Percentiles rank a stretch among this genome's conserved stretches.
These are phyloP conservation scores for Sicus ferrugineus DNA, from an alignment of 2,888 invertebrate genomes.

Conservation along the genomic window DNA sequence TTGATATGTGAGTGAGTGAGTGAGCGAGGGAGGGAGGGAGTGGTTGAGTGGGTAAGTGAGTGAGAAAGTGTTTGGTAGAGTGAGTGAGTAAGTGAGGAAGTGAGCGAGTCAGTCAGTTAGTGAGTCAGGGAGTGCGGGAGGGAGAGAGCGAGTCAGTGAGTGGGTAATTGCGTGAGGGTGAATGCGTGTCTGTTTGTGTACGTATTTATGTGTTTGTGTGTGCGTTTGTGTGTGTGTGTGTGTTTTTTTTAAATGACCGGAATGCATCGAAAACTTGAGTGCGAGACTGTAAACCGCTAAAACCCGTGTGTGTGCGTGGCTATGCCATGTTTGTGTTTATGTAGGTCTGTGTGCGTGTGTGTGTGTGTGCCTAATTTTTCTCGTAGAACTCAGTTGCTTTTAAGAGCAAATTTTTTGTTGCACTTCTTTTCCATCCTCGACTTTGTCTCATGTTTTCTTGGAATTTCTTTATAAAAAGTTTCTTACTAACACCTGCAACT, in stretches of 20 bases:
- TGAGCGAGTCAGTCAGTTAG: background rate
- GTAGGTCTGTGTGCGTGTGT: background rate
- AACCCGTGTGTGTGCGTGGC: background rate
- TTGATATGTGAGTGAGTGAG: too few species aligned
- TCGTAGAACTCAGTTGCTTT: too few species aligned
- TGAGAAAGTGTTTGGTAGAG: background rate
- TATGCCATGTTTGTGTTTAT: background rate
- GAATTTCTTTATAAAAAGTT: conserved; percentile 5
- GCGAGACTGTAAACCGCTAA: too few species aligned
- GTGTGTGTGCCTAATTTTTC: background rate
- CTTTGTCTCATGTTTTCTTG: background rate
- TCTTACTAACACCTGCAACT: too few species aligned
- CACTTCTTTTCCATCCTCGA: background rate
- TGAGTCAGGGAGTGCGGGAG: too few species aligned
- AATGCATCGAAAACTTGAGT: too few species aligned
- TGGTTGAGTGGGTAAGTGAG: background rate
- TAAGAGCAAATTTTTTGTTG: background rate
- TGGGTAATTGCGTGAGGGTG: too few species aligned
- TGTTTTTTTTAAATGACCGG: too few species aligned
- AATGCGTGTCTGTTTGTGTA: background rate
- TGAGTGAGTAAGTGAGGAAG: background rate
- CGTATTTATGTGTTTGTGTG: background rate
- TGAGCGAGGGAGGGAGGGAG: background rate
- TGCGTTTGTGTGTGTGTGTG: background rate
- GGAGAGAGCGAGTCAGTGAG: too few species aligned